Percentiles rank a stretch among this genome's conserved stretches.
Conservation (phyloP, 2,113 vertebrate species). For the Danionella cerebrum region DNA sequence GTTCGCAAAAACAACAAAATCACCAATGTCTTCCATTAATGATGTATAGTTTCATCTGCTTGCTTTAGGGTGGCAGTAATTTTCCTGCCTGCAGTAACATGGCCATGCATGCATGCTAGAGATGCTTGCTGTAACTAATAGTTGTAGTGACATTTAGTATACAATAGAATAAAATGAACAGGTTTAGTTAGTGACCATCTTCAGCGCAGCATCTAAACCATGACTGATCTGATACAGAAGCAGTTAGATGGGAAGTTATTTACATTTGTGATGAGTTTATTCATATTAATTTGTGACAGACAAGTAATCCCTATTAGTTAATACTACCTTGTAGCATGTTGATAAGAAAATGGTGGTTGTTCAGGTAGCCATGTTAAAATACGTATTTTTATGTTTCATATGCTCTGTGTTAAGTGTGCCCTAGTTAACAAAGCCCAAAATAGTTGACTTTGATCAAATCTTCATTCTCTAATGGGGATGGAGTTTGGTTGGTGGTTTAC, state of each 20-base stretch:
- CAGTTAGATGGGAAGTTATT: background rate
- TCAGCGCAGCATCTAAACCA: slow-evolving; percentile 27
- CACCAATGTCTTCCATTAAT: slow-evolving; percentile 99
- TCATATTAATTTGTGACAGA: background rate
- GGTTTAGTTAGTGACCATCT: slow-evolving; percentile 23
- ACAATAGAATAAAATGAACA: slow-evolving; percentile 20
- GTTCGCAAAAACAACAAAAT: slow-evolving; percentile 99
- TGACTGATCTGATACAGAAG: background rate
- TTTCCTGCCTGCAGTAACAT: slow-evolving; percentile 80
- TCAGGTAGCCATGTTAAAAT: background rate
- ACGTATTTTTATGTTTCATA: slow-evolving; percentile 14
- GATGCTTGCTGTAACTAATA: slow-evolving; percentile 73
- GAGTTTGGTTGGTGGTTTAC: background rate
- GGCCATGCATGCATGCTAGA: slow-evolving; percentile 92
- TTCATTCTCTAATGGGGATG: background rate
- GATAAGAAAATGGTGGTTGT: background rate
- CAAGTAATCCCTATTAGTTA: background rate
- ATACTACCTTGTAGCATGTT: slow-evolving; percentile 2
- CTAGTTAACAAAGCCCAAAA: slow-evolving; percentile 4
- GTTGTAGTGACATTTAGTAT: slow-evolving; percentile 48
- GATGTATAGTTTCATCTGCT: slow-evolving; percentile 98
- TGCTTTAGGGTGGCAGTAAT: slow-evolving; percentile 79
- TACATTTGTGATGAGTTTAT: background rate
- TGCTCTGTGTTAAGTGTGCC: slow-evolving; percentile 15
- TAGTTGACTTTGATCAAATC: background rate